phyloP scores from a whole-genome alignment of 2,888 invertebrate species.

The Piscicola geometra region DNA sequence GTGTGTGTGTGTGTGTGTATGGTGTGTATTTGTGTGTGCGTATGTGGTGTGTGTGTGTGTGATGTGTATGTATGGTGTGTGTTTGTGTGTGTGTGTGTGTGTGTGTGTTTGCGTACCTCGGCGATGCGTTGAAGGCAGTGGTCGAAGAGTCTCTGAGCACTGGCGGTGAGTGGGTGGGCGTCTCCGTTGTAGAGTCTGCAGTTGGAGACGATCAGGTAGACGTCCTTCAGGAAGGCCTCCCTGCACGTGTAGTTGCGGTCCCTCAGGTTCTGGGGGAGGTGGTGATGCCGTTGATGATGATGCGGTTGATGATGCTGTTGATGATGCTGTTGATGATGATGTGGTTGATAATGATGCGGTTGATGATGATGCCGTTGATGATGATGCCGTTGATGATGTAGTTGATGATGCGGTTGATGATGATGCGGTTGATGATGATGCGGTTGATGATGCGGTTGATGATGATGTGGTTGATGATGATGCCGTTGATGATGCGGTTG shows the following conservation, averaged over 20 bases:
- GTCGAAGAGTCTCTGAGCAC: conserved; percentile 81
- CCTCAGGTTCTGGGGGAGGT: conserved; percentile 48
- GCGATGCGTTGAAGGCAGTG: conserved; percentile 79
- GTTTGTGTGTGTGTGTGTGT: neutral
- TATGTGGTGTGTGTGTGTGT: neutral
- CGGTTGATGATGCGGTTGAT: neutral
- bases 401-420: neutral
- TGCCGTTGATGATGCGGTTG: too few relatives aligned
- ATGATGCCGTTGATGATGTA: neutral
- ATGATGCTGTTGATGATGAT: neutral
- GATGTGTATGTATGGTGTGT: neutral
- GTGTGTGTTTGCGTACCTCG: conserved; percentile 67
- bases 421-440: neutral
- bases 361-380: too few relatives aligned
- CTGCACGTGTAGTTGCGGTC: conserved; percentile 75
- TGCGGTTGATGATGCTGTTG: neutral
- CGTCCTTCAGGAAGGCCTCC: conserved; percentile 90
- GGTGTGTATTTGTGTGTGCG: neutral
- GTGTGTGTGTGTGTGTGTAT: too few relatives aligned
- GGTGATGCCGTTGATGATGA: neutral
- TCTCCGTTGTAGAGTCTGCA: conserved; percentile 82
- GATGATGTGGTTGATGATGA: too few relatives aligned
- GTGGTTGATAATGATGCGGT: too few relatives aligned
- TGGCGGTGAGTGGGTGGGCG: conserved; percentile 71
- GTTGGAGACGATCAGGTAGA: conserved; percentile 92